A percentile compares a stretch with the other conserved stretches of the same genome.
These are phyloP conservation scores for Penelope pileata DNA, from an alignment of 2,113 vertebrate genomes.

Conservation along the genomic window DNA sequence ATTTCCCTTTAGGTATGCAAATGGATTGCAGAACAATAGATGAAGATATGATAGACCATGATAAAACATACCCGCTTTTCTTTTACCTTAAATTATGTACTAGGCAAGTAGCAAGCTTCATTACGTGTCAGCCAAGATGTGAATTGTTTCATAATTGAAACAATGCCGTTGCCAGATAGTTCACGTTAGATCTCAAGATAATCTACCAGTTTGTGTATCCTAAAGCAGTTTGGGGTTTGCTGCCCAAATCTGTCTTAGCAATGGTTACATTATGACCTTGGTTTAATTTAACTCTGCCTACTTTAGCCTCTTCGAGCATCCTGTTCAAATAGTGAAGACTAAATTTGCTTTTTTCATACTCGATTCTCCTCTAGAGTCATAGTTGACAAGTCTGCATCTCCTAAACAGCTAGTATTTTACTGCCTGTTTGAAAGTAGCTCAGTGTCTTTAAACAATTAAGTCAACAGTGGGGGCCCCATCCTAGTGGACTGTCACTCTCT, in stretches of 20 bases:
- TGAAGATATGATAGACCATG: constrained; percentile 74
- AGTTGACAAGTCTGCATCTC: neutral
- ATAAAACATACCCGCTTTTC: constrained; percentile 72
- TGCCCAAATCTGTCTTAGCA: neutral
- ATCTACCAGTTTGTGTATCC: constrained; percentile 10
- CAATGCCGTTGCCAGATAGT: constrained; percentile 43
- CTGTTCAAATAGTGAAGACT: neutral
- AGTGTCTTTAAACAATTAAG: neutral
- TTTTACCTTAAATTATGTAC: constrained; percentile 70
- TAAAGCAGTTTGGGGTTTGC: neutral
- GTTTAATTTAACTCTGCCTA: constrained; percentile 56
- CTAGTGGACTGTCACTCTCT: neutral
- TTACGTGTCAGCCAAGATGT: constrained; percentile 66
- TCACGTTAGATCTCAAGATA: constrained; percentile 36
- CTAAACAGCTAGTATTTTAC: neutral
- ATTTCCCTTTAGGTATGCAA: constrained; percentile 93
- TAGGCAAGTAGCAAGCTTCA: constrained; percentile 64
- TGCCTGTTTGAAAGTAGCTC: neutral
- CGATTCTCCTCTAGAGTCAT: neutral
- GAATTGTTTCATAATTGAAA: constrained; percentile 70
- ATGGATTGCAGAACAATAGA: constrained; percentile 86
- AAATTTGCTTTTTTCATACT: neutral
- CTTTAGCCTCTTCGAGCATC: neutral
- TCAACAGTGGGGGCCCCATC: neutral
- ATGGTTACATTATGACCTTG: constrained; percentile 35